phyloP scores from a whole-genome alignment of 1,140 invertebrate species.

The Nasonia vitripennis region DNA sequence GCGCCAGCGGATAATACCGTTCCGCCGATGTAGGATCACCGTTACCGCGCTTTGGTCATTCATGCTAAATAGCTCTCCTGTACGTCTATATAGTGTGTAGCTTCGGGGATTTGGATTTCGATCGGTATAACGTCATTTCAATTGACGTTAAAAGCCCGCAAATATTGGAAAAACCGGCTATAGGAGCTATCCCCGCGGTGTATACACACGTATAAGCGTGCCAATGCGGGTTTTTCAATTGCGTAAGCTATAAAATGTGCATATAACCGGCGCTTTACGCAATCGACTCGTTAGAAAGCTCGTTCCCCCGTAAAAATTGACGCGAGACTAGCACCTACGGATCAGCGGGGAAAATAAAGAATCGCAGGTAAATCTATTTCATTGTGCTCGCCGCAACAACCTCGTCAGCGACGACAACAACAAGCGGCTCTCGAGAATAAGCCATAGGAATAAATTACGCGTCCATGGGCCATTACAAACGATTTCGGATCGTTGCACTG shows the following conservation, averaged over 20 bases:
- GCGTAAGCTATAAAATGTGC: slow-evolving; percentile 23
- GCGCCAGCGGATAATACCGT: slow-evolving; percentile 31
- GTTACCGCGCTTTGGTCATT: slow-evolving; percentile 55
- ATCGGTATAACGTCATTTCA: no score
- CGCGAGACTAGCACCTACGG: neutral
- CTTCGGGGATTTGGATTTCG: no score
- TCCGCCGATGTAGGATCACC: slow-evolving; percentile 48
- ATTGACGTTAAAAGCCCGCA: neutral
- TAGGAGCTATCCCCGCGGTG: neutral
- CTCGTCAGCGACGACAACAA: no score
- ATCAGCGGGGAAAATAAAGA: neutral
- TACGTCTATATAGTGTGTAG: no score
- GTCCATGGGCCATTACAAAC: neutral
- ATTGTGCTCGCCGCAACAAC: no score
- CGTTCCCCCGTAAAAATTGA: slow-evolving; percentile 14
- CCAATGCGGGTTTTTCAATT: slow-evolving; percentile 23
- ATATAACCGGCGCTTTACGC: slow-evolving; percentile 13
- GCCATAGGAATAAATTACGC: neutral
- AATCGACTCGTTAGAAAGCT: slow-evolving; percentile 34
- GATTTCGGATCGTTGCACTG: no score
- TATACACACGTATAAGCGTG: no score
- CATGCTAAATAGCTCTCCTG: slow-evolving; percentile 46
- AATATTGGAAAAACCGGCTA: neutral
- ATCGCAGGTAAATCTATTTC: neutral
- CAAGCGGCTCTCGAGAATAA: no score